phyloP scores from a whole-genome alignment of 2,113 vertebrate species.

The Lepidothrix coronata region DNA sequence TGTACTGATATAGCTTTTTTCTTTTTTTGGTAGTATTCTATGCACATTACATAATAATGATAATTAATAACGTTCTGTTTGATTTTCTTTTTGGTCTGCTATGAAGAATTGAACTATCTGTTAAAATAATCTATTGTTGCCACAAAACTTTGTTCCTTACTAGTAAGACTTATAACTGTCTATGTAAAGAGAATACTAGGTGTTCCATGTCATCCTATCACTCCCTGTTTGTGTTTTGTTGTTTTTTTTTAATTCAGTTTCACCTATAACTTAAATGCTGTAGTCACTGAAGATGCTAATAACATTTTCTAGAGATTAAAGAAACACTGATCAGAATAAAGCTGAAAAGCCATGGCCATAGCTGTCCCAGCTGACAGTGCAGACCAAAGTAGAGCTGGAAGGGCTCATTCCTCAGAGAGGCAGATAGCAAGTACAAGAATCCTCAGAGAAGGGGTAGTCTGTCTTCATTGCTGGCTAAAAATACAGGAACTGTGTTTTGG shows the following conservation, averaged over 20 bases:
- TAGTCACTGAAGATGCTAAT: background rate
- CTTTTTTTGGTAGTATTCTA: background rate
- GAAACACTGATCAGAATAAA: background rate
- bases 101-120: background rate
- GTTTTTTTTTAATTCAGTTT: background rate
- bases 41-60: background rate
- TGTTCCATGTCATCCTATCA: background rate
- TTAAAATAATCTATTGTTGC: background rate
- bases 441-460: background rate
- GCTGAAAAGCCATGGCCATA: background rate
- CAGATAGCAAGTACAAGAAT: background rate
- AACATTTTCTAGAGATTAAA: background rate
- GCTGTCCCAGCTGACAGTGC: background rate
- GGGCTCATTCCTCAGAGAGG: background rate
- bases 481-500: background rate
- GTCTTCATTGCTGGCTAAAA: background rate
- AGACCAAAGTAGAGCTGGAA: background rate
- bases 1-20: background rate
- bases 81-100: background rate
- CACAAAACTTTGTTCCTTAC: background rate
- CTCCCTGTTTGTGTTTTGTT: no score
- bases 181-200: background rate
- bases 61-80: background rate
- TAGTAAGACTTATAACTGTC: background rate
- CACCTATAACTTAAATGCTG: background rate